phyloP scores from a whole-genome alignment of 1,140 invertebrate species.

The Dinoponera quadriceps region DNA sequence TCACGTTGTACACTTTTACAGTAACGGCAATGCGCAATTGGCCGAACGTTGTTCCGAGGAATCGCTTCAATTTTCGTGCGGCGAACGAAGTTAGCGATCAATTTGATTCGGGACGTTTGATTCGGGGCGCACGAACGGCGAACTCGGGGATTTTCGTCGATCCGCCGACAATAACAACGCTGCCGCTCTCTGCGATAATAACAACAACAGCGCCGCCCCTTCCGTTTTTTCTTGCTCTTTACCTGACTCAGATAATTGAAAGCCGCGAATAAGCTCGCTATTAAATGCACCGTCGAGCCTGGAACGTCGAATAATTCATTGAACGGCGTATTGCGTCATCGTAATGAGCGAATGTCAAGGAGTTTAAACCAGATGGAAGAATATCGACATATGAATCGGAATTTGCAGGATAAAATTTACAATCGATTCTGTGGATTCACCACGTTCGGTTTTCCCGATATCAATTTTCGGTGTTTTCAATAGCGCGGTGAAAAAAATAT shows the following conservation, averaged over 20 bases:
- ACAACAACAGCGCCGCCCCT: neutral
- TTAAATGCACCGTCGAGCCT: neutral
- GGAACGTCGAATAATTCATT: slow-evolving; percentile 32
- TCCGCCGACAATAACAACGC: no score
- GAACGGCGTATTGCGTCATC: neutral
- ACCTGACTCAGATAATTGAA: slow-evolving; percentile 10
- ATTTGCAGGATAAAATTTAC: slow-evolving; percentile 35
- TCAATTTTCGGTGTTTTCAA: slow-evolving; percentile 38
- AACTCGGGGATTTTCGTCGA: no score
- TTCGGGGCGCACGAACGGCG: no score
- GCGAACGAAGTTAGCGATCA: no score
- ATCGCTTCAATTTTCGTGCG: no score
- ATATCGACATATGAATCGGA: slow-evolving; percentile 1
- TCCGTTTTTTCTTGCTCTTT: neutral
- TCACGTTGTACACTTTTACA: no score
- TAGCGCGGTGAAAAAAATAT: slow-evolving; percentile 20
- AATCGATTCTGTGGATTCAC: slow-evolving; percentile 25
- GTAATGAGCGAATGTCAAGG: neutral
- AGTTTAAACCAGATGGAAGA: slow-evolving; percentile 17
- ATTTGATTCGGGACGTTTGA: no score
- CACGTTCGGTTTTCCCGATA: slow-evolving; percentile 15
- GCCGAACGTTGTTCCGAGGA: no score
- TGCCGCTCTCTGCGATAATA: no score
- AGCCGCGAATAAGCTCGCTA: slow-evolving; percentile 20
- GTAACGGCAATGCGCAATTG: no score